These are phyloP conservation scores for Melinaea marsaeus DNA, from an alignment of 2,888 invertebrate genomes.

Conservation along the genomic window DNA sequence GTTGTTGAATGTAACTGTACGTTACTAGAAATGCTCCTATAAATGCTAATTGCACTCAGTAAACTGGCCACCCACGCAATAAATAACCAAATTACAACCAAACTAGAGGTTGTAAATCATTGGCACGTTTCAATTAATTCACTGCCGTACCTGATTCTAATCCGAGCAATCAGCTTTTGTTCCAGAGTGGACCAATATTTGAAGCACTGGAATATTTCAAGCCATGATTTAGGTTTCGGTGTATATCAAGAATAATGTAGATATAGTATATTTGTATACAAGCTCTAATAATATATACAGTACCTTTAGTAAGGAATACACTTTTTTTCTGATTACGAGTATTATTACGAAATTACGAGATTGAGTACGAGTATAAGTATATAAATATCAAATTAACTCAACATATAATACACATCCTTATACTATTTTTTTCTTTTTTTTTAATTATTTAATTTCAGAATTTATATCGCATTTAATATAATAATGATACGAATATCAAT, in stretches of 20 bases:
- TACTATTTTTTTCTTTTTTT: no score
- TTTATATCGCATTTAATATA: no score
- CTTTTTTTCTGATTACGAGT: no score
- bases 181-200: neutral
- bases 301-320: no score
- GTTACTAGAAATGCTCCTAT: constrained; percentile 35
- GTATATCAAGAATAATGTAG: neutral
- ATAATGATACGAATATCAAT: no score
- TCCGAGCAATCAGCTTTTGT: constrained; percentile 6
- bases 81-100: constrained; percentile 59
- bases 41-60: constrained; percentile 53
- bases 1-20: constrained; percentile 10
- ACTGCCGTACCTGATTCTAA: constrained; percentile 55
- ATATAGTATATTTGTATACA: no score
- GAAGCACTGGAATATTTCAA: neutral
- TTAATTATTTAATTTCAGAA: no score
- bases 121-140: constrained; percentile 68
- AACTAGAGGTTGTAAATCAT: constrained; percentile 62
- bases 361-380: no score
- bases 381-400: no score
- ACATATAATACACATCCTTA: no score
- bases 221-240: neutral
- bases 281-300: no score
- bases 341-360: no score
- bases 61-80: constrained; percentile 53